Base-by-base conservation (phyloP, 2,888 invertebrate species). In the Agonopterix subpropinquella region DNA sequence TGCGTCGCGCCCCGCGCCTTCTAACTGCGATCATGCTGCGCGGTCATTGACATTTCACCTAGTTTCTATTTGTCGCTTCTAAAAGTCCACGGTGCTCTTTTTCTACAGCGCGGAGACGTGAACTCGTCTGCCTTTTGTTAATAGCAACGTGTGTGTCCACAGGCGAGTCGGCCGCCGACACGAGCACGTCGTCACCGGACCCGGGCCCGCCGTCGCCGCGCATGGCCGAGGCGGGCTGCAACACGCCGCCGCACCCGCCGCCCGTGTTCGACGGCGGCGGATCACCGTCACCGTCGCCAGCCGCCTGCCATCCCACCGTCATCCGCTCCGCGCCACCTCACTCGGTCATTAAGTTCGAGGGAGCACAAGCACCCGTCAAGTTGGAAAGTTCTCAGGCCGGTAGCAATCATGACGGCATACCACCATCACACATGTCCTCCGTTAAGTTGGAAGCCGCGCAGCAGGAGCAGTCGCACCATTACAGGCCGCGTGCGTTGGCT, bases 101-200 rank as follows among this genome's bases (percentile, higher is more conserved):
- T 79, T 77, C 70, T 77, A 67, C 64, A 53, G 58, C 60, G 61
- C 53, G 56, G 53, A 64, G 61, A 59, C 64, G 56, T 64, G 62
- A 67, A 59, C 59, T 64, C 59, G 62, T 59, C 61, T 59, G 57
- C 51, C 57, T 65, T 56, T 74, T 62, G 54, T 61, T 89, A 73
- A 90, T 79, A 77, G 50, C 56, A 49, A 39, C 51, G 52, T 60
- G 75, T 85, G 77, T 77, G 68, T 65, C 64, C 71, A 68, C 92
- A 94, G 94, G 94, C 90, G 96, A 96, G 91, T 96, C 96, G 81
- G 94, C 96, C 89, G 96, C 96, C 81, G 96, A 96, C 89, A 96
- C 96, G 80, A 96, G 95, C 84, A 96, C 96, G 80, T 96, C 96
- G 80, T 96, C 96, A 78, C 96, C 96, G 82, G 96, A 96, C 90